These are phyloP conservation scores for Mormyrus proboscirostris DNA, from an alignment of 2,797 vertebrate species.

Conservation along the genomic window DNA sequence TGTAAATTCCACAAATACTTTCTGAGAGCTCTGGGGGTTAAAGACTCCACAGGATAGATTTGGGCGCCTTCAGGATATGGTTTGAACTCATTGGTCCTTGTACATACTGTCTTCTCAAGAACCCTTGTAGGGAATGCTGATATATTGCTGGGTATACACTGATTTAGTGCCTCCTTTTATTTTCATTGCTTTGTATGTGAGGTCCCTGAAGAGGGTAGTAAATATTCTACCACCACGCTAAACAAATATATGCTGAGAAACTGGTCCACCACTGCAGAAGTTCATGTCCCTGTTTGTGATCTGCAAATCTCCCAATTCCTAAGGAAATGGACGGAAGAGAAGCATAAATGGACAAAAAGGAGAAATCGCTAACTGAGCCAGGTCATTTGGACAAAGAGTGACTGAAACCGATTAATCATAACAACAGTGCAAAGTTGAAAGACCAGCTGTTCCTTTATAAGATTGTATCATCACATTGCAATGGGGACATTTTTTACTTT, in stretches of 20 bases:
- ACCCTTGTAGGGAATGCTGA: neutral
- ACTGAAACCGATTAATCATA: neutral
- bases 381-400: neutral
- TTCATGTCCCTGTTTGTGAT: neutral
- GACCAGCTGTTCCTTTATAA: neutral
- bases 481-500: neutral
- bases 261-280: neutral
- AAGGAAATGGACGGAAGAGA: neutral
- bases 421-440: neutral
- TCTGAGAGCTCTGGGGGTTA: neutral
- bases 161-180: neutral
- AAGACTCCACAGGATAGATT: neutral
- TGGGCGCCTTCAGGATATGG: neutral
- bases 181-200: neutral
- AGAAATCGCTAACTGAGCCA: neutral
- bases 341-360: neutral
- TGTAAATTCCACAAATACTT: conserved; percentile 2
- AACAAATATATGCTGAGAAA: neutral
- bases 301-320: neutral
- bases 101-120: neutral
- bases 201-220: neutral
- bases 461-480: neutral
- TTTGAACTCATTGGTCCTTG: neutral
- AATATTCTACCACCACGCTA: neutral
- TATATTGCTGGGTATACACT: neutral